Evolutionary conservation across 2,888 invertebrate genomes (phyloP), one percentile per base, ranked within the genome.

Genomic region (Cepaea hortensis): DNA sequence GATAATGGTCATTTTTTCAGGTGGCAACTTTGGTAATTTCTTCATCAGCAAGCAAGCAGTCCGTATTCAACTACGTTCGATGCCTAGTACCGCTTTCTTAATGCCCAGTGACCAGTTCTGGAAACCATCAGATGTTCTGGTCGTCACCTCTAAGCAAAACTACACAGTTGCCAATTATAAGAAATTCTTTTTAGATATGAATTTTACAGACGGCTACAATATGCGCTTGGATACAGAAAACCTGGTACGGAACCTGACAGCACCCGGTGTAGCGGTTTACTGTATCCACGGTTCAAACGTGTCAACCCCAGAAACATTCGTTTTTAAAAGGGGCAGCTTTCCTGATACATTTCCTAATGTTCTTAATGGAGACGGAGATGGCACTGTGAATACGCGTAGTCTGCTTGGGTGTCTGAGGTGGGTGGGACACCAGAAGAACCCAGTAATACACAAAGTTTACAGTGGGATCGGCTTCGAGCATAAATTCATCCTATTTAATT

Each of bases 11-110:
- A 0, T 35, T 65, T 65, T 65, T 65, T 6, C 82, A 97, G 98
- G 98, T 85, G 99, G 99, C 94, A 97, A 98, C 95, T 96, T 99
- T 87, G 98, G 98, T 88, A 97, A 98, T 0, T 87, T 90, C n/a
- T 96, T 98, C 85, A 95, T 99, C 82, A 96, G 97, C 88, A 97
- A 97, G 88, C 96, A 96, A 93, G 96, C 96, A 87, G 96, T 99
- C 93, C 96, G 97, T 88, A 95, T 96, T 85, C 97, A 98, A 95
- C 99, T 99, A 95, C 97, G 99, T 89, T 97, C 98, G 20, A 97
- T 97, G 93, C 98, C 99, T 0, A 99, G 98, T 91, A 96, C 99
- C 20, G 97, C 99, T 20, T 99, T 98, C 97, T 95, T 99, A 81
- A 95, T 99, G 94, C 99, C 99, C 0, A 97, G 97, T 7, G 96